A percentile compares a stretch with the other conserved stretches of the same genome.
phyloP scores from a whole-genome alignment of 2,888 invertebrate genomes.

The Nipponacmea schrenckii region DNA sequence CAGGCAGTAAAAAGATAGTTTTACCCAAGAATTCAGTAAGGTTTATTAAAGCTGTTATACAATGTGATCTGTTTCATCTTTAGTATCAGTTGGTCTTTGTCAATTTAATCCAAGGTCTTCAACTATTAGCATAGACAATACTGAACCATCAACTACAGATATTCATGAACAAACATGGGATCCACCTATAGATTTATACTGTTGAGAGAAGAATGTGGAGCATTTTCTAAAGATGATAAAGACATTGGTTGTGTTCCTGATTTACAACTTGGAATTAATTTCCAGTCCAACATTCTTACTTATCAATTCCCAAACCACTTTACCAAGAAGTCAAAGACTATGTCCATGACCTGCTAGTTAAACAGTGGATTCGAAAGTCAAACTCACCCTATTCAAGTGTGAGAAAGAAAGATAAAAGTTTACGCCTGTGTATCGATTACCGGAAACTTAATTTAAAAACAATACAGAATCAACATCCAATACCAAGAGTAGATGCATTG shows the following conservation, averaged over 20 bases:
- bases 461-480: slow-evolving; percentile 23
- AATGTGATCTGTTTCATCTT: no score
- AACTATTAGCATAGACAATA: no score
- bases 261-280: slow-evolving; percentile 30
- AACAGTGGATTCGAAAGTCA: slow-evolving; percentile 30
- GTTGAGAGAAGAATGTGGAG: slow-evolving; percentile 26
- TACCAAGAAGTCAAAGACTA: slow-evolving; percentile 40
- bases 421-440: slow-evolving; percentile 31
- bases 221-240: slow-evolving; percentile 32
- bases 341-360: slow-evolving; percentile 25
- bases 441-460: slow-evolving; percentile 24
- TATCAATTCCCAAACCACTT: slow-evolving; percentile 31
- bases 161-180: no score
- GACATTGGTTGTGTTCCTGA: slow-evolving; percentile 31
- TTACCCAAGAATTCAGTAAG: no score
- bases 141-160: no score
- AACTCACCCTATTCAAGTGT: slow-evolving; percentile 27
- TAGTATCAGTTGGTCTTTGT: no score
- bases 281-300: slow-evolving; percentile 32
- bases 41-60: no score
- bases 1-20: no score
- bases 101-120: no score
- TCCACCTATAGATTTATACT: no score
- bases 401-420: slow-evolving; percentile 21
- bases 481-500: slow-evolving; percentile 27